Percentiles rank a stretch among this genome's conserved stretches.
These are phyloP conservation scores for Atethmia centrago DNA, from an alignment of 2,888 invertebrate species.

Conservation along the genomic window DNA sequence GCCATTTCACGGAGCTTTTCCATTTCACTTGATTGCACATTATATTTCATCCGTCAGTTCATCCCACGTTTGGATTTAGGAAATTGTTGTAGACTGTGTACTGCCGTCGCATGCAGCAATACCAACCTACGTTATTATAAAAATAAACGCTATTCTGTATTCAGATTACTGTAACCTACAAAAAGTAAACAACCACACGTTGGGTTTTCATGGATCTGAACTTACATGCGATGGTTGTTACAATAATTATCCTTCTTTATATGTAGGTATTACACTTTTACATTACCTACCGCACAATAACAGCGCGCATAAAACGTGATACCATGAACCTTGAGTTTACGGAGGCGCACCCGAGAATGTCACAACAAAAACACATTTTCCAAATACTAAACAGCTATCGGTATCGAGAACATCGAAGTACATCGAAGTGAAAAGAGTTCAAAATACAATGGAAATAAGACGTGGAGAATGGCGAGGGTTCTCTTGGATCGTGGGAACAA, in stretches of 20 bases:
- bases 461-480: constrained; percentile 57
- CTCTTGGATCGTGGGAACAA: constrained; percentile 70
- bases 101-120: background rate
- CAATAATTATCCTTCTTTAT: constrained; percentile 39
- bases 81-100: constrained; percentile 38
- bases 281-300: constrained; percentile 60
- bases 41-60: constrained; percentile 78
- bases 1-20: constrained; percentile 75
- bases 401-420: constrained; percentile 60
- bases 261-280: constrained; percentile 52
- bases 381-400: constrained; percentile 41
- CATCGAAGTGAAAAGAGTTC: constrained; percentile 61
- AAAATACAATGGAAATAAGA: constrained; percentile 64
- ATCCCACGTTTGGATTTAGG: constrained; percentile 44
- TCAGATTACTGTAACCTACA: constrained; percentile 4
- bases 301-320: constrained; percentile 63
- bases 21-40: constrained; percentile 85
- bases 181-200: constrained; percentile 3
- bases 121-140: constrained; percentile 3
- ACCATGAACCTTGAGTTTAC: constrained; percentile 66
- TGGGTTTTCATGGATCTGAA: constrained; percentile 14
- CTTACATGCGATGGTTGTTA: constrained; percentile 5
- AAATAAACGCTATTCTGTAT: constrained; percentile 12
- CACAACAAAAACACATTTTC: constrained; percentile 61
- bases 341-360: constrained; percentile 60